phyloP scores from a whole-genome alignment of 2,888 invertebrate species.

The Lochmaea capreae region DNA sequence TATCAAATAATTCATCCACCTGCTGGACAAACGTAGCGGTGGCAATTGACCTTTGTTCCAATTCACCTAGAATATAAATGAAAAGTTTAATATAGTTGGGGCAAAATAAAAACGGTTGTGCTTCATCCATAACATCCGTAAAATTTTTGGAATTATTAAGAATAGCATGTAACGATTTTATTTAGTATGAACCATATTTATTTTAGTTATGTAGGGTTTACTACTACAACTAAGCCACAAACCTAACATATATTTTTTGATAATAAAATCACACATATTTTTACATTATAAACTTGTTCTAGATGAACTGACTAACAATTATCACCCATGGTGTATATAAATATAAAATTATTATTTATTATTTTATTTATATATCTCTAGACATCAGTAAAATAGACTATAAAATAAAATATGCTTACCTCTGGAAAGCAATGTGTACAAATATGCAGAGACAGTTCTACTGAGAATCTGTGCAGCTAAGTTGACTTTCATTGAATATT shows the following conservation, averaged over 20 bases:
- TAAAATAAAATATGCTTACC: not conserved
- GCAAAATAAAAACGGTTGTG: not conserved
- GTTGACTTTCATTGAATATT: slow-evolving; percentile 49
- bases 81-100: slow-evolving; percentile 2
- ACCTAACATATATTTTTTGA: no score
- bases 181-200: slow-evolving; percentile 15
- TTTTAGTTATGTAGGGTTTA: no score
- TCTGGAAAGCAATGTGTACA: slow-evolving; percentile 37
- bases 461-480: slow-evolving; percentile 45
- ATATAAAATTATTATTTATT: no score
- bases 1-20: slow-evolving; percentile 51
- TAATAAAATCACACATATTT: no score
- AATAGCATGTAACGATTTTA: slow-evolving; percentile 41
- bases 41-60: slow-evolving; percentile 24
- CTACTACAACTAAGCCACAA: no score
- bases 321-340: no score
- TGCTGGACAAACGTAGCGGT: slow-evolving; percentile 29
- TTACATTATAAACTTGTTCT: no score
- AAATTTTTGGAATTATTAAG: slow-evolving; percentile 30
- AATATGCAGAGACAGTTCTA: slow-evolving; percentile 36
- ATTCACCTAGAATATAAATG: slow-evolving; percentile 22
- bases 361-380: no score
- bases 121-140: slow-evolving; percentile 7
- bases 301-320: no score
- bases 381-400: no score